Evolutionary conservation across 2,797 vertebrate species (phyloP), one percentile per base, ranked within the genome.

Genomic region (Clarias pachynema): DNA sequence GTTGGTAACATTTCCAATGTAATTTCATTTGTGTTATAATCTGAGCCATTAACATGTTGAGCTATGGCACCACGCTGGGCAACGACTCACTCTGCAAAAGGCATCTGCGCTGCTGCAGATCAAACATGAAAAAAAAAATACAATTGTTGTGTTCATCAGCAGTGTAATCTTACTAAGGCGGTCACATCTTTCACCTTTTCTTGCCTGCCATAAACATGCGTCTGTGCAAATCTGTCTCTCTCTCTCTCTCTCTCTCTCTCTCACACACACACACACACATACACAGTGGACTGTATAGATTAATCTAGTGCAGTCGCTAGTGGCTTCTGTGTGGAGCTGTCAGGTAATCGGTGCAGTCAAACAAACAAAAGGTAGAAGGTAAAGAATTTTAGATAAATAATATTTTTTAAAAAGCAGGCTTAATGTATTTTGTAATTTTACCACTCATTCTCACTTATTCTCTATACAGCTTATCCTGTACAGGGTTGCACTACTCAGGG

Each of bases 41-140:
- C 84, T 82, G 53, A 79, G 59, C 68, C 29, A 91, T 92, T 85
- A 86, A 87, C 85, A 85, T 31, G 84, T 79, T 84, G 89, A 92
- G 89, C 93, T 92, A 90, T 86, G 85, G 87, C 91, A 90, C 89
- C 89, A 92, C 94, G 94, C 93, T 90, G 89, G 88, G 93, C 94
- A 93, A 94, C 93, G 93, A 94, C 91, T 83, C 65, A 59, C 15
- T 9, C 22, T 68, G 37, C 53, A 74, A 63, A 86, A 89, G 44
- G 44, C 10, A 82, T 82, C 68, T 85, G 68, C 24, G 26, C 1
- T 44, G 72, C 37, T 57, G 78, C 83, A 88, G 56, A 87, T 84
- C 83, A 83, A 49, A 75, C 60, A 89, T 89, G 89, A 88, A 91
- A 93, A 89, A 87, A 86, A 91, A 83, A 90, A 90, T 40, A 92